Evolutionary conservation across 1,140 invertebrate genomes (phyloP).

Genomic region (Phenacoccus solenopsis): DNA sequence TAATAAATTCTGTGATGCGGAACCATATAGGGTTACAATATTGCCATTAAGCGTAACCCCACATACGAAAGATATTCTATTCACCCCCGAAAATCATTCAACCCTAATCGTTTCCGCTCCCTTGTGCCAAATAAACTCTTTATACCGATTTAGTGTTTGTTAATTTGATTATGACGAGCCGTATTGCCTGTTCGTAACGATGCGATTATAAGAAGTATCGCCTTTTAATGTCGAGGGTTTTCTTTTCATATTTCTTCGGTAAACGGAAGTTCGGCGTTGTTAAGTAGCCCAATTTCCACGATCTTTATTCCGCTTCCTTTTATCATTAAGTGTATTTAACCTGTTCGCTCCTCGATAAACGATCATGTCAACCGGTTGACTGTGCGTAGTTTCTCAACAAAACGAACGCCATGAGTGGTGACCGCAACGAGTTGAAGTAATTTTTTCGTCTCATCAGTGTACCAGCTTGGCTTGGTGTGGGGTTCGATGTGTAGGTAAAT

Average conservation of each 20-base stretch:
- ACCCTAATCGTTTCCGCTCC: slow-evolving; percentile 9
- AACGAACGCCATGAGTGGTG: too few relatives aligned
- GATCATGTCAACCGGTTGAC: too few relatives aligned
- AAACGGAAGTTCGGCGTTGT: neutral
- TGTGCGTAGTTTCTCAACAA: too few relatives aligned
- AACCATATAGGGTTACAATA: slow-evolving; percentile 6
- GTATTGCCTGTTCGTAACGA: slow-evolving; percentile 12
- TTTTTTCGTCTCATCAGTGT: too few relatives aligned
- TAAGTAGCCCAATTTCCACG: neutral
- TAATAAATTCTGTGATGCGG: neutral
- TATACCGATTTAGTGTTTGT: slow-evolving; percentile 14
- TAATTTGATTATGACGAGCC: slow-evolving; percentile 16
- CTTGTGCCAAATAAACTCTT: slow-evolving; percentile 12
- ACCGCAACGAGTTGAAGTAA: too few relatives aligned
- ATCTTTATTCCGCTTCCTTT: too few relatives aligned
- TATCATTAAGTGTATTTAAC: too few relatives aligned
- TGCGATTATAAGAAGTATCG: slow-evolving; percentile 10
- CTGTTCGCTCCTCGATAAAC: too few relatives aligned
- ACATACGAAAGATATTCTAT: neutral
- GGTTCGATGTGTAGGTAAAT: too few relatives aligned
- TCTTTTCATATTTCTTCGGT: neutral
- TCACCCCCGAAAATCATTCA: slow-evolving; percentile 15
- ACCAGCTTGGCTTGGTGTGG: too few relatives aligned
- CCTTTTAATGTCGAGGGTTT: neutral
- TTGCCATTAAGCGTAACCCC: neutral